phyloP scores from a whole-genome alignment of 2,113 vertebrate genomes.

The Centropus unirufus region DNA sequence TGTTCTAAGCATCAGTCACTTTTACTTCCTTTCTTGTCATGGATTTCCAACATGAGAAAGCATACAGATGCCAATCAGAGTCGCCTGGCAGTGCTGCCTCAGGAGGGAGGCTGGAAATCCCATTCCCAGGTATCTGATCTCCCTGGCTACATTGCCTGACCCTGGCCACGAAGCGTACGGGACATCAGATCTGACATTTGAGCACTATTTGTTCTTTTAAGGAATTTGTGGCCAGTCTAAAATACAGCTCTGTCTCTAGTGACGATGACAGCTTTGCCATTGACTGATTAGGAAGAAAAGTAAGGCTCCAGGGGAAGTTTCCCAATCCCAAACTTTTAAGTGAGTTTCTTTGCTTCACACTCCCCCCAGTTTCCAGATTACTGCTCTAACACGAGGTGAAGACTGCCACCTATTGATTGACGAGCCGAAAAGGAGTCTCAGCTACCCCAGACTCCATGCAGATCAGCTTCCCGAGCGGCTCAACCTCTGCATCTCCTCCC shows the following conservation, averaged over 20 bases:
- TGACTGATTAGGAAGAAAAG: background rate
- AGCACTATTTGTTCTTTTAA: background rate
- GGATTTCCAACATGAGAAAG: background rate
- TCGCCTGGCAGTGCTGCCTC: background rate
- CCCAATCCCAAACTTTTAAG: background rate
- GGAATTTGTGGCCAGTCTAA: background rate
- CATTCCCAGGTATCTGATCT: background rate
- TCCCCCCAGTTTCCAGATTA: background rate
- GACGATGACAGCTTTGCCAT: background rate
- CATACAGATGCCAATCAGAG: background rate
- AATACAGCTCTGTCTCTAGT: background rate
- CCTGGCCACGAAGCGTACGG: accelerated
- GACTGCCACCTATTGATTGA: conserved; percentile 77
- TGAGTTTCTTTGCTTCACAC: background rate
- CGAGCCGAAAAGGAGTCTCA: background rate
- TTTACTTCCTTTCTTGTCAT: background rate
- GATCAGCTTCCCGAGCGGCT: background rate
- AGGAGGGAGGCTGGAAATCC: background rate
- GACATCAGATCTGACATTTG: background rate
- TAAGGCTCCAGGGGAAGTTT: background rate
- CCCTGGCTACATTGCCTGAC: background rate
- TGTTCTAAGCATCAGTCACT: background rate
- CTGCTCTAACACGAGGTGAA: background rate
- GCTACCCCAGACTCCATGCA: accelerated
- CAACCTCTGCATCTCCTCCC: background rate